phyloP scores from a whole-genome alignment of 2,113 vertebrate genomes.

The Planiliza haematocheilus region DNA sequence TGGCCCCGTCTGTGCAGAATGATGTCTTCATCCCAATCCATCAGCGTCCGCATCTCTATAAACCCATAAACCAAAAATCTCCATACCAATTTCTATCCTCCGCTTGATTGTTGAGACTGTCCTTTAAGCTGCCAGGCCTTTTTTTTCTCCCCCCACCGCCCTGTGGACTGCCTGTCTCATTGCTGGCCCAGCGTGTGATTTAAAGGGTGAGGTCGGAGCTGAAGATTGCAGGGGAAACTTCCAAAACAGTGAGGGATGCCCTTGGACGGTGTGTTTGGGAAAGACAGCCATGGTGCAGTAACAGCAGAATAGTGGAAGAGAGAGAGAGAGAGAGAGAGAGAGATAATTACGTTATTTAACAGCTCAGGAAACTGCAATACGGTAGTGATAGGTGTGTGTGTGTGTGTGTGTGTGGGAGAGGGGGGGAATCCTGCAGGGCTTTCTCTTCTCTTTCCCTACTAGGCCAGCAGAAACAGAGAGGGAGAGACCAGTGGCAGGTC shows the following conservation, averaged over 20 bases:
- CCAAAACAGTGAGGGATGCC: not conserved
- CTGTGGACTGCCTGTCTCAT: not conserved
- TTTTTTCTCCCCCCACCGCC: not conserved
- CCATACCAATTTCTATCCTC: not conserved
- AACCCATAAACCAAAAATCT: slow-evolving; percentile 7
- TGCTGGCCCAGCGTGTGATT: slow-evolving; percentile 2
- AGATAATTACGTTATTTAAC: slow-evolving; percentile 65
- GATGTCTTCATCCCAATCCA: slow-evolving; percentile 55
- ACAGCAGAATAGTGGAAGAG: slow-evolving; percentile 11
- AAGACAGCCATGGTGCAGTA: slow-evolving; percentile 23
- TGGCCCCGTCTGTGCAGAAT: slow-evolving; percentile 36
- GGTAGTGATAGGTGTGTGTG: slow-evolving; percentile 33
- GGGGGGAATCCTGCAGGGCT: slow-evolving; percentile 68
- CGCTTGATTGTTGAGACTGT: slow-evolving; percentile 11
- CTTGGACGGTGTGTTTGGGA: slow-evolving; percentile 26
- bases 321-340: slow-evolving; percentile 19
- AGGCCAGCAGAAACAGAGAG: slow-evolving; percentile 54
- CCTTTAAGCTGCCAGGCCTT: slow-evolving; percentile 17
- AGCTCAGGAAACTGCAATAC: slow-evolving; percentile 61
- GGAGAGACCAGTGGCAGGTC: slow-evolving; percentile 41
- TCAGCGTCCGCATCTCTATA: slow-evolving; percentile 23
- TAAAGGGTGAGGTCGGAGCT: not conserved
- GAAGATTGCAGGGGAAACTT: slow-evolving; percentile 3
- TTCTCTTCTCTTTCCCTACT: slow-evolving; percentile 55
- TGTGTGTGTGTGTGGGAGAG: slow-evolving; percentile 15